These are phyloP conservation scores for Peromyscus aztecus DNA, from an alignment of 2,797 vertebrate genomes.

Conservation along the genomic window DNA sequence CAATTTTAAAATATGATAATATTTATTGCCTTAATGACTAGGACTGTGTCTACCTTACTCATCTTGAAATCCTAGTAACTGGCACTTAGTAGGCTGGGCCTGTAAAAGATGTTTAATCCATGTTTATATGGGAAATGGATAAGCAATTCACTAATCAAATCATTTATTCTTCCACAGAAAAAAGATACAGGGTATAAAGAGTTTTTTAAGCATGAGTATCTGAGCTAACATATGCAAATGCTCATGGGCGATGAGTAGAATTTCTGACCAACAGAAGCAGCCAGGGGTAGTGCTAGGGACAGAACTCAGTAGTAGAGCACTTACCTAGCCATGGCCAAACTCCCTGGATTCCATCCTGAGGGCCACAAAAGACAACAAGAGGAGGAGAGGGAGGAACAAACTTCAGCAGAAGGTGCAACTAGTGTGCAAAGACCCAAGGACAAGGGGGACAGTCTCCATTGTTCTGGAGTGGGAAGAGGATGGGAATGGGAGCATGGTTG, in stretches of 20 bases:
- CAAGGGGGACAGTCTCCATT: not conserved
- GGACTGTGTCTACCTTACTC: not conserved
- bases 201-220: not conserved
- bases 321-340: not conserved
- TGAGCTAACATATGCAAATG: constrained; percentile 1
- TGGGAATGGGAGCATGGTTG: not conserved
- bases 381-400: not conserved
- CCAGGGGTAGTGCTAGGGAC: not conserved
- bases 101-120: constrained; percentile 4
- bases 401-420: constrained; percentile 4
- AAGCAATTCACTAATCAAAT: constrained; percentile 36
- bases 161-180: constrained; percentile 12
- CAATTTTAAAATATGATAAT: constrained; percentile 37
- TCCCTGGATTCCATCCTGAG: not conserved
- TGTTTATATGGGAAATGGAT: constrained; percentile 5
- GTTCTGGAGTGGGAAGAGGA: not conserved
- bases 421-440: not conserved
- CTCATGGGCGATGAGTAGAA: not conserved
- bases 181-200: not conserved
- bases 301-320: not conserved
- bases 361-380: not conserved
- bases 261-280: not conserved
- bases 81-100: constrained; percentile 49
- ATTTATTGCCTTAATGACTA: constrained; percentile 1
- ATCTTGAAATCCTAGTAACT: not conserved